Evolutionary conservation across 2,113 vertebrate genomes (phyloP).

Genomic region (Empidonax traillii): DNA sequence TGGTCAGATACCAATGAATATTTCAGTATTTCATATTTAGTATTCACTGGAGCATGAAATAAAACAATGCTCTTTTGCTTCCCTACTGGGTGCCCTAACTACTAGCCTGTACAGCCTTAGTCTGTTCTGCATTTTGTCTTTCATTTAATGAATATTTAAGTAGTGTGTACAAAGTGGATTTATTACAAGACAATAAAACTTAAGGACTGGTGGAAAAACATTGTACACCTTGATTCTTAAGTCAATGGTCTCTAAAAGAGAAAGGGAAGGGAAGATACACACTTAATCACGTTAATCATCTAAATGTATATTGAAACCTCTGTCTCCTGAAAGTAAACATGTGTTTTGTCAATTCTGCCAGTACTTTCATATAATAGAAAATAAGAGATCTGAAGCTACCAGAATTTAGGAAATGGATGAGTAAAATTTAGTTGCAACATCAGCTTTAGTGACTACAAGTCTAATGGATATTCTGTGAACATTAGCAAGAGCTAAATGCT

Average conservation of each 20-base stretch:
- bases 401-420: background rate
- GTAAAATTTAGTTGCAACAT: slow-evolving; percentile 23
- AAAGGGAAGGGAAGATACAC: background rate
- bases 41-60: slow-evolving; percentile 7
- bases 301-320: background rate
- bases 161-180: background rate
- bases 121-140: background rate
- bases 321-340: background rate
- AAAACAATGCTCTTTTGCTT: background rate
- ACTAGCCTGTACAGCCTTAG: background rate
- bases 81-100: background rate
- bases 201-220: background rate
- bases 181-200: background rate
- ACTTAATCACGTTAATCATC: background rate
- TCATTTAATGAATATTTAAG: slow-evolving; percentile 2
- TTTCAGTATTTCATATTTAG: slow-evolving; percentile 31
- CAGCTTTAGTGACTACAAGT: background rate
- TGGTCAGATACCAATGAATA: background rate
- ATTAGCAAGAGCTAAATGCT: slow-evolving; percentile 1
- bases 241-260: background rate
- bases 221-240: background rate
- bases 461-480: background rate
- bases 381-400: background rate
- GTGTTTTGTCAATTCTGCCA: background rate
- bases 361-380: background rate